Base-by-base conservation (phyloP, 2,888 invertebrate genomes). In the Drosophila mercatorum region DNA sequence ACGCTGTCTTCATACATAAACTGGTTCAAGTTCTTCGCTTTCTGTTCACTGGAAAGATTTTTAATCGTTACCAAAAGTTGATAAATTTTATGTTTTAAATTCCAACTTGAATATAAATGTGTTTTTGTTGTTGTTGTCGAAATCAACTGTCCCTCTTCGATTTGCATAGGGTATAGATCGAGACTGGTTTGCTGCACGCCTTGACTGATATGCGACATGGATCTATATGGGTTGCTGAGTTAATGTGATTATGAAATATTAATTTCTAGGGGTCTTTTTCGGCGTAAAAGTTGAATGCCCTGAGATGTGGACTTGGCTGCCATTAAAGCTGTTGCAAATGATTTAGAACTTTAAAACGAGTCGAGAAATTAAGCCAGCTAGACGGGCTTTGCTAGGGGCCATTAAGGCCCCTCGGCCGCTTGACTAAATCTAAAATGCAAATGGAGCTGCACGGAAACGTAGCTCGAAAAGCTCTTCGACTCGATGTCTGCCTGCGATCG, bases 221-320 rank as follows among this genome's bases (percentile, higher is more conserved):
- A 66, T 68, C 49, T 57, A 58, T 79, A 65, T 65, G 38, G 43
- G 68, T 74, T 52, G 63, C 58, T 59, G 38, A 82, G 62, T 70
- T 58, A 64, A 65, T 66, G 58, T 49, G 52, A 81, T 69, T 73
- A 60, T 62, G 28, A 62, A 28, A 34, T 26, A 26, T 44, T 47
- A 72, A 43, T 53, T 34, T 61, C 17, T 38, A 17, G 11, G n/a
- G 26, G 14, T 14, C 6, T 60, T 41, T 44, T 22, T 28, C 36
- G 31, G 6, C 56, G 14, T 52, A 46, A 61, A 86, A 83, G 88
- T 88, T 88, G 87, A 84, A 88, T 83, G 84, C 79, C 89, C 84
- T 67, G 68, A 68, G 67, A 8, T 34, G 47, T 52, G 36, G 14
- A 52, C 44, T 56, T 64, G 72, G 81, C 72, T 41, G 14, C 38